A percentile compares a stretch with the other conserved stretches of the same genome.
These are phyloP conservation scores for Chitala chitala DNA, from an alignment of 2,113 vertebrate species.

Conservation along the genomic window DNA sequence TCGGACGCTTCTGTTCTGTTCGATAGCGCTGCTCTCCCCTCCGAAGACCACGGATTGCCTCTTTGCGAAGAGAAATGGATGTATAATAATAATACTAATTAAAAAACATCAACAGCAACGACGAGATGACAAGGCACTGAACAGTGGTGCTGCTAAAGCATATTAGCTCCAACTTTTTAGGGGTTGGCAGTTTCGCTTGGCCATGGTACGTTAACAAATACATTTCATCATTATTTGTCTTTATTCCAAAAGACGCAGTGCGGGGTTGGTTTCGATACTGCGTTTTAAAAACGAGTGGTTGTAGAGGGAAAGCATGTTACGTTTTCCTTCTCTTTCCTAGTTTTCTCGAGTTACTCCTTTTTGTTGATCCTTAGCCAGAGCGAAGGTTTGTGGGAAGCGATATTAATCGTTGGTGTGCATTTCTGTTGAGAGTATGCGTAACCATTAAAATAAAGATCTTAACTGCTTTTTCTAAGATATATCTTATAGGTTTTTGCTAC, in stretches of 20 bases:
- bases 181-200: conserved; percentile 57
- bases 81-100: conserved; percentile 24
- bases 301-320: conserved; percentile 29
- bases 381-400: conserved; percentile 33
- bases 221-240: conserved; percentile 38
- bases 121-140: conserved; percentile 57
- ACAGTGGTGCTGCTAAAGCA: conserved; percentile 37
- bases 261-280: conserved; percentile 42
- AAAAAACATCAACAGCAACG: conserved; percentile 22
- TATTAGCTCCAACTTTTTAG: conserved; percentile 49
- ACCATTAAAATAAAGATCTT: not conserved
- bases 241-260: conserved; percentile 48
- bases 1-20: conserved; percentile 55
- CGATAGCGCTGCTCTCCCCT: conserved; percentile 29
- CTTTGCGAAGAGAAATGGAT: conserved; percentile 47
- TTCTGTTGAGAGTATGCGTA: conserved; percentile 20
- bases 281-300: conserved; percentile 42
- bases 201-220: conserved; percentile 64
- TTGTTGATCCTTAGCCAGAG: conserved; percentile 34
- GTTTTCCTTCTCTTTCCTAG: conserved; percentile 20
- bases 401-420: conserved; percentile 22
- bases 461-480: conserved; percentile 21
- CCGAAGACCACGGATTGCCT: conserved; percentile 53
- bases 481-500: conserved; percentile 37
- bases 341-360: conserved; percentile 30